Evolutionary conservation across 2,797 vertebrate species (phyloP).

Genomic region (Enoplosus armatus): DNA sequence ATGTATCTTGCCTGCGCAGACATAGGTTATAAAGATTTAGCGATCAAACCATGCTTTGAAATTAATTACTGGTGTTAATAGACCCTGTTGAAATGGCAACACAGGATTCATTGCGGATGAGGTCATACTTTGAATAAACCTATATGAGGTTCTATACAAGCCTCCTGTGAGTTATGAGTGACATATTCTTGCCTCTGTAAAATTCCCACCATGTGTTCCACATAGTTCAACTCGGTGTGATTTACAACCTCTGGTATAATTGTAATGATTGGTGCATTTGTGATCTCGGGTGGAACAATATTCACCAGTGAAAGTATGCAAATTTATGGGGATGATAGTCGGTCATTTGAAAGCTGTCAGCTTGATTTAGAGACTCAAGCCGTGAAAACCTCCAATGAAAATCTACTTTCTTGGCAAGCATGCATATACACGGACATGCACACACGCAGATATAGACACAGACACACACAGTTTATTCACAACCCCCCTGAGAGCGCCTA

Average conservation of each 20-base stretch:
- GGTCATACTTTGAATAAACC: constrained; percentile 27
- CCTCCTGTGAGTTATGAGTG: constrained; percentile 16
- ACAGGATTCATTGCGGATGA: constrained; percentile 16
- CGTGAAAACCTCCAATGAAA: constrained; percentile 65
- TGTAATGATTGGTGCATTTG: constrained; percentile 32
- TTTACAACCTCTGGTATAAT: constrained; percentile 41
- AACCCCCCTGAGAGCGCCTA: constrained; percentile 61
- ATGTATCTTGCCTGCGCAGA: constrained; percentile 46
- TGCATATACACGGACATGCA: constrained; percentile 34
- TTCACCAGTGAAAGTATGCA: constrained; percentile 53
- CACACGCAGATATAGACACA: constrained; percentile 34
- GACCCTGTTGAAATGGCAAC: constrained; percentile 14
- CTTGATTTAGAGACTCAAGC: constrained; percentile 66
- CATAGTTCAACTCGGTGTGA: constrained; percentile 27
- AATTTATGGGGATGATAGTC: constrained; percentile 61
- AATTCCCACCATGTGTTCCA: constrained; percentile 33
- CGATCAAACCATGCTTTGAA: constrained; percentile 57
- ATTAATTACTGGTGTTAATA: constrained; percentile 49
- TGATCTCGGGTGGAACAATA: constrained; percentile 43
- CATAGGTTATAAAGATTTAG: constrained; percentile 50
- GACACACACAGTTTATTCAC: constrained; percentile 64
- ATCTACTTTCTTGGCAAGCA: constrained; percentile 69
- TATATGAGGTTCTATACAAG: constrained; percentile 12
- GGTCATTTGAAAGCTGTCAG: constrained; percentile 68
- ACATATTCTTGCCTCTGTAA: constrained; percentile 33